A percentile compares a stretch with the other conserved stretches of the same genome.
Conservation (phyloP, 1,140 invertebrate species). For the Cotesia vestalis region DNA sequence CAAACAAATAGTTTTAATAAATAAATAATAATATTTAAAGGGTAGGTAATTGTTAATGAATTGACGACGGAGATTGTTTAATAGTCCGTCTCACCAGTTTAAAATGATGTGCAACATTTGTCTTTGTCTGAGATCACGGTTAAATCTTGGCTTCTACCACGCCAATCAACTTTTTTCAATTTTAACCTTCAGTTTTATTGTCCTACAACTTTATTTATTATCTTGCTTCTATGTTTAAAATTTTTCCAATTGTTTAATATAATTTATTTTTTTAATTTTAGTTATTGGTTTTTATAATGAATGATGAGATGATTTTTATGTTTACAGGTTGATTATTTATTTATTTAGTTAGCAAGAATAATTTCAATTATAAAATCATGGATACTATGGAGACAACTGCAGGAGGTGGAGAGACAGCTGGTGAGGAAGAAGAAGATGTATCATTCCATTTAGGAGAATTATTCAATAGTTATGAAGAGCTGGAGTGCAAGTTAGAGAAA, state of each 20-base stretch:
- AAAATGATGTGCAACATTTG: constrained; percentile 42
- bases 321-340: constrained; percentile 29
- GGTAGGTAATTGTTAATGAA: too few species aligned
- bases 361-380: constrained; percentile 39
- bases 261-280: background rate
- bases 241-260: background rate
- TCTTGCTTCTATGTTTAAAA: background rate
- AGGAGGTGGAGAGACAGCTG: constrained; percentile 13
- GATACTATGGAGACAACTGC: constrained; percentile 31
- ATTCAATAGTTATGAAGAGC: constrained; percentile 62
- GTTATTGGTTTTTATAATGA: background rate
- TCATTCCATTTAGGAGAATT: constrained; percentile 60
- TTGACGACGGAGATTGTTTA: too few species aligned
- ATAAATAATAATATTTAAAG: background rate
- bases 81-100: constrained; percentile 53
- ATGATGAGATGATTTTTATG: background rate
- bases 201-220: background rate
- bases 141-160: constrained; percentile 60
- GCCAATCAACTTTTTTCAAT: constrained; percentile 50
- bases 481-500: constrained; percentile 58
- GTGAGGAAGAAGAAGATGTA: constrained; percentile 51
- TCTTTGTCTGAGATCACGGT: constrained; percentile 63
- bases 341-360: too few species aligned
- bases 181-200: background rate
- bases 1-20: too few species aligned